These are phyloP conservation scores for Sarotherodon lohbergeri DNA, from an alignment of 2,113 vertebrate species.

Conservation along the genomic window DNA sequence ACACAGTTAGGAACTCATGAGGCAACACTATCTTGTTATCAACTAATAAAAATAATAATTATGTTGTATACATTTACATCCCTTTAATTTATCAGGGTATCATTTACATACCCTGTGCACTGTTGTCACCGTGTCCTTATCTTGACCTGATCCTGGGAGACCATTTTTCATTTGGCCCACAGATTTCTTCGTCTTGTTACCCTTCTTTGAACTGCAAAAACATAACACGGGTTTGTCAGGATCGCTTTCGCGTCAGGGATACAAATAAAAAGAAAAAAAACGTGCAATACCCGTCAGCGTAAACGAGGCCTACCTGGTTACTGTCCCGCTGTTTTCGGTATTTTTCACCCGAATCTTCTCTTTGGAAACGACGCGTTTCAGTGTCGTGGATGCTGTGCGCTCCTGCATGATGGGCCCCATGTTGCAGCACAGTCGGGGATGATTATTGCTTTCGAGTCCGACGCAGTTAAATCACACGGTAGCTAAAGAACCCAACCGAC, in stretches of 20 bases:
- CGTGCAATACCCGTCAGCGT: accelerated
- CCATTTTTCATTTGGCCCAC: constrained; percentile 66
- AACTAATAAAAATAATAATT: not conserved
- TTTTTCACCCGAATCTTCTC: constrained; percentile 74
- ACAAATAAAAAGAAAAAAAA: not conserved
- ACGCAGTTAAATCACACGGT: constrained; percentile 8
- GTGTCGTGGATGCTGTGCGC: constrained; percentile 64
- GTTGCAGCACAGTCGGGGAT: constrained; percentile 26
- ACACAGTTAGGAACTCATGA: not conserved
- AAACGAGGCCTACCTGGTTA: constrained; percentile 54
- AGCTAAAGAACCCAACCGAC: constrained; percentile 62
- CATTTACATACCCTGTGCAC: constrained; percentile 72
- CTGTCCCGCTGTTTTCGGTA: constrained; percentile 60
- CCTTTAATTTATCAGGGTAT: not conserved
- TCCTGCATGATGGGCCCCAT: constrained; percentile 80
- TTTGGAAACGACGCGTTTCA: constrained; percentile 70
- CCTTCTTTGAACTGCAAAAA: constrained; percentile 71
- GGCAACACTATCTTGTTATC: not conserved
- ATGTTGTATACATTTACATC: not conserved
- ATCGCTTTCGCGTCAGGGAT: not conserved
- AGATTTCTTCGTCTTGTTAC: constrained; percentile 75
- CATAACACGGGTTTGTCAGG: not conserved
- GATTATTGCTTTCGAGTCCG: constrained; percentile 21
- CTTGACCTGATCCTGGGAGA: constrained; percentile 62
- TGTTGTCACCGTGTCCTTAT: constrained; percentile 67